Conservation (phyloP, 1,140 invertebrate genomes). For the Drosophila lacertosa region DNA sequence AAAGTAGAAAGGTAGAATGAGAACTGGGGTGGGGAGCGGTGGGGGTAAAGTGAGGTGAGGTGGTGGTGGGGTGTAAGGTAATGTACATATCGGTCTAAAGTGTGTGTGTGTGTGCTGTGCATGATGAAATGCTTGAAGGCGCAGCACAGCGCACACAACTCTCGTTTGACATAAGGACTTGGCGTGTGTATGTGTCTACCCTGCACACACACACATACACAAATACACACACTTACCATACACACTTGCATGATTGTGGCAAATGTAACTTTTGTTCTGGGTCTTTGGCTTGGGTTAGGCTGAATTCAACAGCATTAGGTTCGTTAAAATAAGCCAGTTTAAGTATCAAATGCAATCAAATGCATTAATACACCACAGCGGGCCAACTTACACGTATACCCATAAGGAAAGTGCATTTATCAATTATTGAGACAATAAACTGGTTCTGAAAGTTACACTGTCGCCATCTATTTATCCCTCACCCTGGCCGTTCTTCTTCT, state of each 20-base stretch:
- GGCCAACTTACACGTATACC: too few species aligned
- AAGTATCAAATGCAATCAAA: constrained; percentile 6
- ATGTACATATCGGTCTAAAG: constrained; percentile 10
- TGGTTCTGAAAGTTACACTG: constrained; percentile 47
- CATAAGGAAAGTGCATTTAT: constrained; percentile 22
- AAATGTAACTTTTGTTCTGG: constrained; percentile 28
- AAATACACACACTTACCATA: not conserved
- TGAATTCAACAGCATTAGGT: constrained; percentile 29
- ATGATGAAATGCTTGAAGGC: constrained; percentile 38
- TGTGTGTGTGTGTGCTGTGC: constrained; percentile 13
- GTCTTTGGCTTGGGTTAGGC: not conserved
- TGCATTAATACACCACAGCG: constrained; percentile 1
- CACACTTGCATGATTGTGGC: not conserved
- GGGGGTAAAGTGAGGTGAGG: not conserved
- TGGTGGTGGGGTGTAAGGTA: not conserved
- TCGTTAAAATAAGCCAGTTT: constrained; percentile 40
- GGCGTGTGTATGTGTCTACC: not conserved
- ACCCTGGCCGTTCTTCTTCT: not conserved
- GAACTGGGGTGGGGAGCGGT: constrained; percentile 5
- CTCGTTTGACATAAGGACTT: constrained; percentile 39
- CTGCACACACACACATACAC: not conserved
- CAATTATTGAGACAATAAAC: constrained; percentile 37
- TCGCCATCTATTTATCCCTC: not conserved
- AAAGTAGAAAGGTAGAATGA: constrained; percentile 8
- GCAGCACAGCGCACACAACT: constrained; percentile 23